phyloP scores from a whole-genome alignment of 2,113 vertebrate species.

The Formicarius rufipectus region DNA sequence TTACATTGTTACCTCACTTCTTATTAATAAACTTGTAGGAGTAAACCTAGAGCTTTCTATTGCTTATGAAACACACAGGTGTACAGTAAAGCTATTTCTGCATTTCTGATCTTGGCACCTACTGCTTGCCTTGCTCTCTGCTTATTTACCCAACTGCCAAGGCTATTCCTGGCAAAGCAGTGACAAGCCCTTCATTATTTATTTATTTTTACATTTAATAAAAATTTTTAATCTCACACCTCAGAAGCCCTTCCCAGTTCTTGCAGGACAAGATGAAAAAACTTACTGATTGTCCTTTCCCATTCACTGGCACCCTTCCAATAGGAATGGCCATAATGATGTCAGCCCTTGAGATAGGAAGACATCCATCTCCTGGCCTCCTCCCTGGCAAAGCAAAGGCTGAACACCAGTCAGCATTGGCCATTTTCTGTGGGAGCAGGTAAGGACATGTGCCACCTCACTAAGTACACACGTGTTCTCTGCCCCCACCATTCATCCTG shows the following conservation, averaged over 20 bases:
- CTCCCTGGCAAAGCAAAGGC: background rate
- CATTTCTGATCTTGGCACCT: background rate
- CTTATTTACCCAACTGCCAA: background rate
- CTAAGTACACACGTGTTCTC: background rate
- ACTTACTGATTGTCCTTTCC: background rate
- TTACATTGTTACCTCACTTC: background rate
- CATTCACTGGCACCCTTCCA: background rate
- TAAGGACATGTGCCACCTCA: background rate
- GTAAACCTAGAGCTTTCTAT: background rate
- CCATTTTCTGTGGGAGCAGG: background rate
- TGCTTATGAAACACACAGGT: background rate
- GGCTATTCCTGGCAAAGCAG: background rate
- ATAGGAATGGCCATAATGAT: background rate
- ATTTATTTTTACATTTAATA: background rate
- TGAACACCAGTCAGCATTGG: background rate
- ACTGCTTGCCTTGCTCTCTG: background rate
- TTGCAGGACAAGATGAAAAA: background rate
- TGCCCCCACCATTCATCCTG: background rate
- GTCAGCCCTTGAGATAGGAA: background rate
- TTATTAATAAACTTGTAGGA: background rate
- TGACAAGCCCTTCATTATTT: background rate
- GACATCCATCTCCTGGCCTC: background rate
- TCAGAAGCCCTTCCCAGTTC: background rate
- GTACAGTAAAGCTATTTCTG: background rate
- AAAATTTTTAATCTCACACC: background rate